Conservation (phyloP, 2,113 vertebrate genomes). For the Anas platyrhynchos region DNA sequence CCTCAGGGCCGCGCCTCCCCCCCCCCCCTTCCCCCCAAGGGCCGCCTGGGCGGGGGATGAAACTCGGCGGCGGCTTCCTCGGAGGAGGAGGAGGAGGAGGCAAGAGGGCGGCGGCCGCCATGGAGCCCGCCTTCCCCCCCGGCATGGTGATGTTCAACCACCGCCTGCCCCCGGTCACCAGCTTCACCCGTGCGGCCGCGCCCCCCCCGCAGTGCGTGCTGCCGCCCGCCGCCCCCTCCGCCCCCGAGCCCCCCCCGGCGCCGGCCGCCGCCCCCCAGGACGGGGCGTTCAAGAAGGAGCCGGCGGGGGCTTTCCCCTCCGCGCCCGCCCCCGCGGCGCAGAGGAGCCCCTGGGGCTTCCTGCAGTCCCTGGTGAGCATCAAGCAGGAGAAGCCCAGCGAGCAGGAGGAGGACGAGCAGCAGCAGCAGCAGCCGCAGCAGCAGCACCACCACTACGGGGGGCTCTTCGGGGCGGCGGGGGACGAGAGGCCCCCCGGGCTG, state of each 20-base stretch:
- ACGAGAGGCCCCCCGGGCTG: constrained; percentile 83
- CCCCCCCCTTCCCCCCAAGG: not conserved
- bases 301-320: constrained; percentile 80
- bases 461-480: constrained; percentile 77
- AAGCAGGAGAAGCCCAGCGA: constrained; percentile 91
- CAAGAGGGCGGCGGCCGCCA: constrained; percentile 88
- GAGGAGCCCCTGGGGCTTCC: constrained; percentile 83
- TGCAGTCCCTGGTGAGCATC: constrained; percentile 91
- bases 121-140: constrained; percentile 92
- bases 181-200: constrained; percentile 92
- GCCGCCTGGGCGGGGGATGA: constrained; percentile 79
- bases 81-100: constrained; percentile 82
- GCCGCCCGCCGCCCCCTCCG: constrained; percentile 74
- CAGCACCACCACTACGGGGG: constrained; percentile 76
- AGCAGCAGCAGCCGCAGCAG: not conserved
- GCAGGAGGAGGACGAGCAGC: constrained; percentile 86
- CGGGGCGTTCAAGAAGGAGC: constrained; percentile 96
- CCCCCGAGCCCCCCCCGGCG: constrained; percentile 84
- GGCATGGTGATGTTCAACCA: constrained; percentile 98
- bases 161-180: constrained; percentile 94
- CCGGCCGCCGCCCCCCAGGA: constrained; percentile 83
- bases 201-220: constrained; percentile 82
- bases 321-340: constrained; percentile 65
- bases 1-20: constrained; percentile 29
- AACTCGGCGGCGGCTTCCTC: constrained; percentile 92